Conservation (phyloP, 2,888 invertebrate species). For the Geophilus truncorum region DNA sequence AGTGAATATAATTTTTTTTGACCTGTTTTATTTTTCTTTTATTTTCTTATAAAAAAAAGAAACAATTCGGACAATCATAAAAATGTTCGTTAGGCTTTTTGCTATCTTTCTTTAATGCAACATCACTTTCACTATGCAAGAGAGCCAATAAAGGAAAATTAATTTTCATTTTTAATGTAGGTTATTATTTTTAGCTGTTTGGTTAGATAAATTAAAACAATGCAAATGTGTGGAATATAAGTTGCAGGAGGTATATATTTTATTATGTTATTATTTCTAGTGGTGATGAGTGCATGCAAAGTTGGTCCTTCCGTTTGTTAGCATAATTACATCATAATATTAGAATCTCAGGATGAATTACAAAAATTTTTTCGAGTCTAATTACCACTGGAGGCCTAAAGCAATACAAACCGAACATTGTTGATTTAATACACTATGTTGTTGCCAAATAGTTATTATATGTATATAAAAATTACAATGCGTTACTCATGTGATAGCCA, state of each 20-base stretch:
- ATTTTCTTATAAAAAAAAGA: no score
- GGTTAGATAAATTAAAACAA: not conserved
- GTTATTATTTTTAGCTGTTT: not conserved
- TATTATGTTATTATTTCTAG: not conserved
- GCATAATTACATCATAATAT: slow-evolving; percentile 5
- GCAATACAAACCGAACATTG: slow-evolving; percentile 5
- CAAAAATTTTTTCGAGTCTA: slow-evolving; percentile 8
- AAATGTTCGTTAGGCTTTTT: slow-evolving; percentile 14
- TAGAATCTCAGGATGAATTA: slow-evolving; percentile 21
- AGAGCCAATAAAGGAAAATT: not conserved
- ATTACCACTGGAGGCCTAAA: slow-evolving; percentile 16
- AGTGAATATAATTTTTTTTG: not conserved
- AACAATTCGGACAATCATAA: slow-evolving; percentile 17
- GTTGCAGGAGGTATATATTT: not conserved
- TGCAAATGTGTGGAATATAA: not conserved
- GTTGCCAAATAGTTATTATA: slow-evolving; percentile 11
- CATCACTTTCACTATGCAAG: slow-evolving; percentile 28
- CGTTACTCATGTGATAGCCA: not conserved
- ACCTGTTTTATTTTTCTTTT: not conserved
- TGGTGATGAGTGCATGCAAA: slow-evolving; percentile 4
- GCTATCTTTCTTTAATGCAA: not conserved
- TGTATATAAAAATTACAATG: slow-evolving; percentile 16
- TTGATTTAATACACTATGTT: slow-evolving; percentile 15
- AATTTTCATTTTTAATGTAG: slow-evolving; percentile 8
- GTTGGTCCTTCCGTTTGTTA: not conserved